These are phyloP conservation scores for Calonectris borealis DNA, from an alignment of 2,113 vertebrate genomes.

Conservation along the genomic window DNA sequence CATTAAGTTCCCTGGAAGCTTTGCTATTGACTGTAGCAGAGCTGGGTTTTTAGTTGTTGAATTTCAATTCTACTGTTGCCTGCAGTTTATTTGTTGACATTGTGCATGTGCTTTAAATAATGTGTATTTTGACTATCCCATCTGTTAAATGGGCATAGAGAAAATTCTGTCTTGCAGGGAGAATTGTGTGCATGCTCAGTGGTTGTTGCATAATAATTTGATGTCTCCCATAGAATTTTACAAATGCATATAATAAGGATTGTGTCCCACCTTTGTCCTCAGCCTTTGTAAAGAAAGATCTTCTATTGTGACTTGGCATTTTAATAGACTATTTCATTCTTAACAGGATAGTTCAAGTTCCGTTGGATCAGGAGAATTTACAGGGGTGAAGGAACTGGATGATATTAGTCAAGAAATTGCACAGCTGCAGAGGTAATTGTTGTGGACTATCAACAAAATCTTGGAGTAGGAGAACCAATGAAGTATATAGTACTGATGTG, in stretches of 20 bases:
- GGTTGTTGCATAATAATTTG: not conserved
- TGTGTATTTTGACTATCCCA: not conserved
- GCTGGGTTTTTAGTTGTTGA: not conserved
- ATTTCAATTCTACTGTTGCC: not conserved
- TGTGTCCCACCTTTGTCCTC: not conserved
- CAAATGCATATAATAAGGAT: not conserved
- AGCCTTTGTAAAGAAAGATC: not conserved
- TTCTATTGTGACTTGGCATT: not conserved
- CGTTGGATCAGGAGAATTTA: conserved; percentile 92
- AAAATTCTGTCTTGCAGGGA: not conserved
- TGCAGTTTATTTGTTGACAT: not conserved
- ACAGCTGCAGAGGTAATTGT: conserved; percentile 89
- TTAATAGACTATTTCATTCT: not conserved
- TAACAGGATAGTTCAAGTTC: conserved; percentile 90
- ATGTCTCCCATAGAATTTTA: not conserved
- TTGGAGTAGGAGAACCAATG: not conserved
- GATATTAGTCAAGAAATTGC: conserved; percentile 96
- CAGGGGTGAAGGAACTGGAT: conserved; percentile 94
- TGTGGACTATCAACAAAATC: not conserved
- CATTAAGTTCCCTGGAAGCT: not conserved
- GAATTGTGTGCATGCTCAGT: not conserved
- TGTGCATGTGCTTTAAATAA: not conserved
- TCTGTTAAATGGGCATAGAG: not conserved
- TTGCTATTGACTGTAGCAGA: not conserved
- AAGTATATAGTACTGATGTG: not conserved